Conservation (phyloP, 2,113 vertebrate species). For the Megalops atlanticus region DNA sequence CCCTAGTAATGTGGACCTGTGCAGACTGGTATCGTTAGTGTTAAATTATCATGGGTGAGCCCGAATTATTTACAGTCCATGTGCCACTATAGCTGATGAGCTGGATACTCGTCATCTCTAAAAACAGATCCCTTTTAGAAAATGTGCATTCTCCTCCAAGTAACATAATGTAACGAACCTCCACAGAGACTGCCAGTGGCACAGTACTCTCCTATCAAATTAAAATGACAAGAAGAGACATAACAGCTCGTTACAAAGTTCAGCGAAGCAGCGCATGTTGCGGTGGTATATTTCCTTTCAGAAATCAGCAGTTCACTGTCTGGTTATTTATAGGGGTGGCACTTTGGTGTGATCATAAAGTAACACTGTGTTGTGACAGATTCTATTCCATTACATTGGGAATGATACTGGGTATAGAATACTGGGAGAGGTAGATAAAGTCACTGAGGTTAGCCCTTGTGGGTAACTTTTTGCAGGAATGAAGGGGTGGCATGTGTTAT, state of each 20-base stretch:
- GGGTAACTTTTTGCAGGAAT: too few relatives aligned
- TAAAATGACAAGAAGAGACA: constrained; percentile 1
- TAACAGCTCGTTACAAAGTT: neutral
- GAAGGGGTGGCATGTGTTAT: too few relatives aligned
- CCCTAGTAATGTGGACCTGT: neutral
- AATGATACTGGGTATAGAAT: too few relatives aligned
- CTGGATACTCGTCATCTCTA: neutral
- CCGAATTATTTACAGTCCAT: neutral
- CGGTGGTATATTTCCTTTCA: neutral
- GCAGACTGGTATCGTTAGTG: neutral
- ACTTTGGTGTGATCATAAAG: neutral
- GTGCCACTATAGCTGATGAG: neutral
- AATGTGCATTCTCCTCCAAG: neutral
- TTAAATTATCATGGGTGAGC: neutral
- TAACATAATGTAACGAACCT: neutral
- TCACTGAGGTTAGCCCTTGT: too few relatives aligned
- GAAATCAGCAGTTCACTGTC: neutral
- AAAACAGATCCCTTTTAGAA: neutral
- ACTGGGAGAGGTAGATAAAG: too few relatives aligned
- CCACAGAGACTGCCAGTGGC: neutral
- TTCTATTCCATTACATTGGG: too few relatives aligned
- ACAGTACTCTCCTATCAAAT: neutral
- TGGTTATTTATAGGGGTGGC: neutral
- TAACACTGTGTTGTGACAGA: neutral
- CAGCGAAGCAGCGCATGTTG: neutral